Evolutionary conservation across 2,113 vertebrate species (phyloP).

Genomic region (Riparia riparia): DNA sequence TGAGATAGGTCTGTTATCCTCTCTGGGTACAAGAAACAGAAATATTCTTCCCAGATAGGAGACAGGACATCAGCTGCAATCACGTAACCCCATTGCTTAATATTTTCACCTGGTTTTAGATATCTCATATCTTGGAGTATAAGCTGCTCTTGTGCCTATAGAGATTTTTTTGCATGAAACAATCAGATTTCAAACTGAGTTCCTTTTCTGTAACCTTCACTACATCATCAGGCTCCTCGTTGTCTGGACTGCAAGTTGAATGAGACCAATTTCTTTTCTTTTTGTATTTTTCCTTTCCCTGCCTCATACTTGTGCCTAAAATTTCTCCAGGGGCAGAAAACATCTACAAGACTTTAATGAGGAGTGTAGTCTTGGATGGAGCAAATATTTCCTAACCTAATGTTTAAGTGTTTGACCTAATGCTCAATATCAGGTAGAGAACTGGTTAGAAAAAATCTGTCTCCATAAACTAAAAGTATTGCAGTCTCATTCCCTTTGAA

Average conservation of each 20-base stretch:
- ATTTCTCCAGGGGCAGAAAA: constrained; percentile 6
- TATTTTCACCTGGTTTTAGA: constrained; percentile 9
- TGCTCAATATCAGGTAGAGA: not conserved
- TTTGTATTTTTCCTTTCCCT: not conserved
- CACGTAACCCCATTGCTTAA: not conserved
- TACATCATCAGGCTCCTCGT: not conserved
- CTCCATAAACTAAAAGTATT: not conserved
- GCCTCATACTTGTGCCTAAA: not conserved
- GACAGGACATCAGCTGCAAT: not conserved
- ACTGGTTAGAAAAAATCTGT: not conserved
- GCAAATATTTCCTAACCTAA: not conserved
- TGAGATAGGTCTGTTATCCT: not conserved
- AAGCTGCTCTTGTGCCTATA: constrained; percentile 2
- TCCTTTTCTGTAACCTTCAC: constrained; percentile 7
- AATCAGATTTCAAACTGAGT: constrained; percentile 30
- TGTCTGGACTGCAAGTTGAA: constrained; percentile 30
- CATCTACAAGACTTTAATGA: not conserved
- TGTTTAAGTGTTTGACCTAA: not conserved
- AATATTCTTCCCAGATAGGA: not conserved
- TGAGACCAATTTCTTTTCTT: not conserved
- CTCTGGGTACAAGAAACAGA: not conserved
- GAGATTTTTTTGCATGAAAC: not conserved
- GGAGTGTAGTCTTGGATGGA: not conserved
- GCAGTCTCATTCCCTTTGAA: not conserved
- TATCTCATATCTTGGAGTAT: not conserved